These are phyloP conservation scores for Trichomycterus rosablanca DNA, from an alignment of 2,113 vertebrate genomes.

Conservation along the genomic window DNA sequence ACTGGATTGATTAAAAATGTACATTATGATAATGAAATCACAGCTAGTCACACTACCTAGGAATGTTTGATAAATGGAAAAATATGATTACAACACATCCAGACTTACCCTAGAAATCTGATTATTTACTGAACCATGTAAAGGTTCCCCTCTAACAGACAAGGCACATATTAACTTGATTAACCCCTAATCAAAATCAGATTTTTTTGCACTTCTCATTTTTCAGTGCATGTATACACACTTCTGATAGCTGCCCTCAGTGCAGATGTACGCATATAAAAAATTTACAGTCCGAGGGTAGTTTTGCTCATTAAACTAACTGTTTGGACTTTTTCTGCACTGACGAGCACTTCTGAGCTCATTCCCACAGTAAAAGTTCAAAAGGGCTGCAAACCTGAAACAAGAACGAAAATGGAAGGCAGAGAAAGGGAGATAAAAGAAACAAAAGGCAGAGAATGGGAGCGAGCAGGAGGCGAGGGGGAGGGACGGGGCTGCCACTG, in stretches of 20 bases:
- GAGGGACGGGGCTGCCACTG: constrained; percentile 50
- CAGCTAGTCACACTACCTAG: too few relatives aligned
- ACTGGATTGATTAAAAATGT: too few relatives aligned
- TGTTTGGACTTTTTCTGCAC: constrained; percentile 32
- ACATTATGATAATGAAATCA: too few relatives aligned
- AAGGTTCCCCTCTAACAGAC: too few relatives aligned
- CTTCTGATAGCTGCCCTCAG: not conserved
- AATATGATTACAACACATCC: too few relatives aligned
- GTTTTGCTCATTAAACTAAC: constrained; percentile 41
- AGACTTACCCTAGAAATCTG: too few relatives aligned
- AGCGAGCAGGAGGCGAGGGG: constrained; percentile 41
- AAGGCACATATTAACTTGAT: too few relatives aligned
- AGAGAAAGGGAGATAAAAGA: constrained; percentile 24
- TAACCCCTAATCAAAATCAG: too few relatives aligned
- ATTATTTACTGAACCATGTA: too few relatives aligned
- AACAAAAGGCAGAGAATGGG: constrained; percentile 33
- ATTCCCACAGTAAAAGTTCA: constrained; percentile 48
- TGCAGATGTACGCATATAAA: constrained; percentile 18
- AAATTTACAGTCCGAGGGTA: not conserved
- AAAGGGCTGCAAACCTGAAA: constrained; percentile 42
- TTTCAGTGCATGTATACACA: too few relatives aligned
- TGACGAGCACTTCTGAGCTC: constrained; percentile 30
- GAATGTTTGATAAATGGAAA: too few relatives aligned
- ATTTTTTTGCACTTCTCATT: too few relatives aligned
- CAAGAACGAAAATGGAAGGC: constrained; percentile 39